Evolutionary conservation across 2,888 invertebrate species (phyloP), one percentile per base, ranked within the genome.

Genomic region (Isoperla grammatica): DNA sequence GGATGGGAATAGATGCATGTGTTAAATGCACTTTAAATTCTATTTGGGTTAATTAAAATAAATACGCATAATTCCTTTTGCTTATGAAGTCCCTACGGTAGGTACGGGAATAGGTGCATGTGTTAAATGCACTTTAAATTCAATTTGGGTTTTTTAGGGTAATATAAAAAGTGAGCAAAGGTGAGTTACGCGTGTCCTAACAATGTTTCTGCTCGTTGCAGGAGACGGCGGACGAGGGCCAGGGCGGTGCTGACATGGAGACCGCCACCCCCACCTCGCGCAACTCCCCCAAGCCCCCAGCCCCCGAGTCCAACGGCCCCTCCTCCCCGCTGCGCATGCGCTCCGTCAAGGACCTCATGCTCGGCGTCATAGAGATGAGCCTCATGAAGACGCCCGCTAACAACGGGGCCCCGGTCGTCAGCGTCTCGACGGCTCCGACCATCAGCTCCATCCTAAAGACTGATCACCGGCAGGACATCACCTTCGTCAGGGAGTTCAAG

Each of bases 151-250:
- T n/a, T n/a, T n/a, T n/a, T n/a, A n/a, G n/a, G n/a, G n/a, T n/a
- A n/a, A n/a, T n/a, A n/a, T n/a, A n/a, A n/a, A n/a, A n/a, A n/a
- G n/a, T n/a, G n/a, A n/a, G n/a, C n/a, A n/a, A n/a, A n/a, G n/a
- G n/a, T n/a, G n/a, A n/a, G n/a, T 5, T 3, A 42, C 42, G 13
- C 5, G 15, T 42, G 42, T 13, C 37, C 37, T 11, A 9, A 13
- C 45, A n/a, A 54, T 9, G 22, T 37, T 46, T 37, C n/a, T 53
- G 15, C 5, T n/a, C 12, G 49, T 23, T 48, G 8, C 73, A 71
- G 53, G 89, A 89, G 78, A 94, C 93, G 64, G 94, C 94, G 53
- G 94, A 94, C 72, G 94, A 94, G 77, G 91, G 81, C 67, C 82
- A 82, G 71, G 77, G 78, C 65, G 75, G 75, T 63, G 69, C 73